Conservation (phyloP, 2,797 vertebrate genomes). For the Lepilemur septentrionalis region DNA sequence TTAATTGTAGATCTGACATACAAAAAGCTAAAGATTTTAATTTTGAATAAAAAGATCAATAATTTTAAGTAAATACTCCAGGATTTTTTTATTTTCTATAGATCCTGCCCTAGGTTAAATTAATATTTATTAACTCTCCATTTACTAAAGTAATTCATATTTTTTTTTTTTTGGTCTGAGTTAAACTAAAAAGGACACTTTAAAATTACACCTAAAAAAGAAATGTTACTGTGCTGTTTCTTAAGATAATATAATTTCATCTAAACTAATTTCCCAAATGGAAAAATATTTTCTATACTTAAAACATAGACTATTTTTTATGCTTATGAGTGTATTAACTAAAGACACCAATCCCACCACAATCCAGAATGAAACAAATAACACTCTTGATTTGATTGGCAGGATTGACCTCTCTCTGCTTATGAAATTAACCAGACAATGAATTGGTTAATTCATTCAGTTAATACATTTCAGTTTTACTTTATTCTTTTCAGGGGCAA, state of each 20-base stretch:
- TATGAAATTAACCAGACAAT: neutral
- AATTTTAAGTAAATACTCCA: neutral
- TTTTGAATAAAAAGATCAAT: constrained; percentile 23
- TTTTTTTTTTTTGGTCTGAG: neutral
- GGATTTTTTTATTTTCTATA: constrained; percentile 14
- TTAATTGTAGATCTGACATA: neutral
- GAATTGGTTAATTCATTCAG: neutral
- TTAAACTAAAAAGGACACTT: neutral
- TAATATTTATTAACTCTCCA: constrained; percentile 5
- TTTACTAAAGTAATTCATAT: neutral
- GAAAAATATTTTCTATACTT: constrained; percentile 30
- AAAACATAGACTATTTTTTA: neutral
- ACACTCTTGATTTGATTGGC: neutral
- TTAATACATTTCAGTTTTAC: neutral
- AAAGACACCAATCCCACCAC: neutral
- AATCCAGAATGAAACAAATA: neutral
- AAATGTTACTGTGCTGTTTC: neutral
- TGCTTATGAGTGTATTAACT: neutral
- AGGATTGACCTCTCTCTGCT: neutral
- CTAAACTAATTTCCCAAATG: neutral
- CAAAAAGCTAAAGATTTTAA: constrained; percentile 7
- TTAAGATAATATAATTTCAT: constrained; percentile 46
- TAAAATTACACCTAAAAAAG: constrained; percentile 45
- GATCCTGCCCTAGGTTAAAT: neutral
- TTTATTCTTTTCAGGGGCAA: neutral